Conservation (phyloP, 2,113 vertebrate species). For the Origma solitaria region DNA sequence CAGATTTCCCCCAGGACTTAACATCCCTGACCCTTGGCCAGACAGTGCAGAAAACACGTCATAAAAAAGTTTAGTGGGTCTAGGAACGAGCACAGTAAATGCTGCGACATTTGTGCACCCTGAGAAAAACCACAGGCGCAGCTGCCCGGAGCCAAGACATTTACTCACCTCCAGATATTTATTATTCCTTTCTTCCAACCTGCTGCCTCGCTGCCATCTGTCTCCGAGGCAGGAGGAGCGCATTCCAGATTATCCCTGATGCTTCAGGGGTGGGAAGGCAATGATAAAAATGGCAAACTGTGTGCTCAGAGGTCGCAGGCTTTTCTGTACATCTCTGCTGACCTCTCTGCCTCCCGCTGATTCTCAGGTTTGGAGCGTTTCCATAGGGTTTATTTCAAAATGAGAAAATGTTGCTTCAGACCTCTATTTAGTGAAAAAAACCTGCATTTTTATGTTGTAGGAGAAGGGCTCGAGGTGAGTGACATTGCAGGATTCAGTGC, state of each 20-base stretch:
- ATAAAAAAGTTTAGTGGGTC: slow-evolving; percentile 36
- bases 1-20: slow-evolving; percentile 23
- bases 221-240: background rate
- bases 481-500: background rate
- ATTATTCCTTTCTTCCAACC: slow-evolving; percentile 44
- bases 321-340: background rate
- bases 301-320: background rate
- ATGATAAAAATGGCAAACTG: background rate
- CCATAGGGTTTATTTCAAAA: background rate
- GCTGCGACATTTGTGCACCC: slow-evolving; percentile 10
- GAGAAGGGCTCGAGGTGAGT: background rate
- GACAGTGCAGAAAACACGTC: slow-evolving; percentile 16
- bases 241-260: slow-evolving; percentile 23
- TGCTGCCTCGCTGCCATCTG: slow-evolving; percentile 22
- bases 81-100: background rate
- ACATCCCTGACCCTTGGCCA: slow-evolving; percentile 34
- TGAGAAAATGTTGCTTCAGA: background rate
- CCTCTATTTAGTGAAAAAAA: fast-evolving
- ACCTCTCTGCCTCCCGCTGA: background rate
- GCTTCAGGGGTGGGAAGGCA: background rate
- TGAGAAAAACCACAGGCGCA: slow-evolving; percentile 27
- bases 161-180: slow-evolving; percentile 53
- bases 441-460: background rate
- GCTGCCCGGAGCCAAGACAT: background rate
- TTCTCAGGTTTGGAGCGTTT: background rate